A percentile compares a stretch with the other conserved stretches of the same genome.
Conservation (phyloP, 1,140 invertebrate species). For the Notospermus geniculatus region DNA sequence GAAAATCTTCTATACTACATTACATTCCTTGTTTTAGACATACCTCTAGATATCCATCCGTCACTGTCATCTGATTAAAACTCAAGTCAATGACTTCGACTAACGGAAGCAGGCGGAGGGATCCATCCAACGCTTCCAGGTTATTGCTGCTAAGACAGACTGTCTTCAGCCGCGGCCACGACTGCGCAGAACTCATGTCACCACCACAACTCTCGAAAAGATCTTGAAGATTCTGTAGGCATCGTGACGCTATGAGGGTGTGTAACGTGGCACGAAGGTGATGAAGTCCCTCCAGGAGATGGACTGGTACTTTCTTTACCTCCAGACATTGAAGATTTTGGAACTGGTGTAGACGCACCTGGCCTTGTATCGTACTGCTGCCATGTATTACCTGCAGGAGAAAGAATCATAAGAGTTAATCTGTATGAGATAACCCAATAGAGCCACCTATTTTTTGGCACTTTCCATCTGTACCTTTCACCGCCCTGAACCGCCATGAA, state of each 20-base stretch:
- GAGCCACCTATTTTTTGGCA: too few relatives aligned
- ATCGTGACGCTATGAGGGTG: conserved; percentile 24
- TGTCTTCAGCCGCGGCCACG: conserved; percentile 29
- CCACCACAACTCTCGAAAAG: conserved; percentile 37
- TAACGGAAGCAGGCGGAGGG: conserved; percentile 31
- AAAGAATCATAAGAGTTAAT: too few relatives aligned
- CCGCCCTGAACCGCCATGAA: too few relatives aligned
- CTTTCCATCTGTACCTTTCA: too few relatives aligned
- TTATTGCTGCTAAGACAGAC: conserved; percentile 29
- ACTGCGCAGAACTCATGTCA: conserved; percentile 31
- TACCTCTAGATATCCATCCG: conserved; percentile 34
- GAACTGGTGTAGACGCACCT: conserved; percentile 30
- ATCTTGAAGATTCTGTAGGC: conserved; percentile 32
- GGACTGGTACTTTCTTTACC: conserved; percentile 33
- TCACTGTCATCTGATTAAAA: conserved; percentile 27
- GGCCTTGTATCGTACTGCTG: conserved; percentile 30
- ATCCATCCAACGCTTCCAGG: conserved; percentile 28
- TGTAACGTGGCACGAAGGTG: conserved; percentile 23
- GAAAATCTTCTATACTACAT: too few relatives aligned
- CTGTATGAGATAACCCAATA: too few relatives aligned
- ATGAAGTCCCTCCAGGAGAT: conserved; percentile 36
- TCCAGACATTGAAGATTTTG: conserved; percentile 27
- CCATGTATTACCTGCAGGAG: conserved; percentile 35
- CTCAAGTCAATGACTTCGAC: conserved; percentile 32
- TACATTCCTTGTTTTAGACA: conserved; percentile 5